Percentiles rank a stretch among this genome's conserved stretches.
Conservation (phyloP, 1,140 invertebrate species). For the Aphaenogaster floridana region DNA sequence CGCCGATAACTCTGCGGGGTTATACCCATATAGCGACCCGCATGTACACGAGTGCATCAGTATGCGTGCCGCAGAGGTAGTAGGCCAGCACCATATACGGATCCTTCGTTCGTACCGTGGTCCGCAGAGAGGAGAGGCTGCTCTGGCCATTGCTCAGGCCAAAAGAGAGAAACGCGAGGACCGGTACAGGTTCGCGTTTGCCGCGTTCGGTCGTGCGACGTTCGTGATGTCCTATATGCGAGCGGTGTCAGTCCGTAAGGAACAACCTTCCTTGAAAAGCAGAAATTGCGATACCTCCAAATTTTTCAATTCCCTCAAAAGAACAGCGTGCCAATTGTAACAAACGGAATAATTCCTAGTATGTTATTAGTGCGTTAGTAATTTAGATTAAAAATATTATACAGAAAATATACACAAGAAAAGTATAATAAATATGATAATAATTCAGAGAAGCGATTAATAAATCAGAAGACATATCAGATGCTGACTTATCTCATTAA, state of each 20-base stretch:
- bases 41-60: slow-evolving; percentile 25
- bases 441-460: neutral
- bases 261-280: slow-evolving; percentile 2
- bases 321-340: neutral
- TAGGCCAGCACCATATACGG: slow-evolving; percentile 80
- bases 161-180: slow-evolving; percentile 62
- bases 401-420: neutral
- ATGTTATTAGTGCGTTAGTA: neutral
- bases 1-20: neutral
- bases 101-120: slow-evolving; percentile 64
- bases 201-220: slow-evolving; percentile 26
- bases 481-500: neutral
- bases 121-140: slow-evolving; percentile 48
- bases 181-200: slow-evolving; percentile 36
- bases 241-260: neutral
- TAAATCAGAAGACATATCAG: neutral
- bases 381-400: neutral
- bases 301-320: neutral
- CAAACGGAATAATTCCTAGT: neutral
- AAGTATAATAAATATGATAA: neutral
- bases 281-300: neutral
- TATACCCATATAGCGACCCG: slow-evolving; percentile 37
- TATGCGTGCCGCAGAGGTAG: slow-evolving; percentile 62
- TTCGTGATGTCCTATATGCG: slow-evolving; percentile 46
- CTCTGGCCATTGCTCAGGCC: slow-evolving; percentile 66